A percentile compares a stretch with the other conserved stretches of the same genome.
These are phyloP conservation scores for Etheostoma cragini DNA, from an alignment of 2,113 vertebrate species.

Conservation along the genomic window DNA sequence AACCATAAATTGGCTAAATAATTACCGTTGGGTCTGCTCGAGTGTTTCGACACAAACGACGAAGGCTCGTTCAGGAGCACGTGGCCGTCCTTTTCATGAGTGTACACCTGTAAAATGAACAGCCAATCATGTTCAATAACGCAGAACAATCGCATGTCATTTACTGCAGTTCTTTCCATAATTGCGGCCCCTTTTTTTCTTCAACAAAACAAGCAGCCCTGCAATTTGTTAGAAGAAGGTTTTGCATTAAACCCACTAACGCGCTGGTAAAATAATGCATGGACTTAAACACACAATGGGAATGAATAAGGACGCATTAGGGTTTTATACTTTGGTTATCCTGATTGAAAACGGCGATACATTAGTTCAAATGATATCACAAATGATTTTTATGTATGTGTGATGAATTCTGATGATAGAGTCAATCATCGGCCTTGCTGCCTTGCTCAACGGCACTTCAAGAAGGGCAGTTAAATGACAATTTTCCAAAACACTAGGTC, in stretches of 20 bases:
- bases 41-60: constrained; percentile 82
- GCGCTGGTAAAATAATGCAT: not conserved
- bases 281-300: not conserved
- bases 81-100: constrained; percentile 85
- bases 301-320: not conserved
- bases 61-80: constrained; percentile 76
- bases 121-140: constrained; percentile 65
- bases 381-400: too few relatives aligned
- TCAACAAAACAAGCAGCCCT: not conserved
- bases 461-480: not conserved
- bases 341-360: not conserved
- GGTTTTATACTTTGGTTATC: not conserved
- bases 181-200: constrained; percentile 34
- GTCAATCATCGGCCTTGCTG: not conserved
- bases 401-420: too few relatives aligned
- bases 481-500: not conserved
- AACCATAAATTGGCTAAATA: not conserved
- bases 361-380: not conserved
- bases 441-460: not conserved
- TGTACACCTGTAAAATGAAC: constrained; percentile 86
- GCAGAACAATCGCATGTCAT: constrained; percentile 75
- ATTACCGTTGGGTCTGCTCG: constrained; percentile 90
- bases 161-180: constrained; percentile 55
- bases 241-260: not conserved
- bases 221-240: not conserved